Evolutionary conservation across 2,113 vertebrate genomes (phyloP).

Genomic region (Oreochromis spilurus): DNA sequence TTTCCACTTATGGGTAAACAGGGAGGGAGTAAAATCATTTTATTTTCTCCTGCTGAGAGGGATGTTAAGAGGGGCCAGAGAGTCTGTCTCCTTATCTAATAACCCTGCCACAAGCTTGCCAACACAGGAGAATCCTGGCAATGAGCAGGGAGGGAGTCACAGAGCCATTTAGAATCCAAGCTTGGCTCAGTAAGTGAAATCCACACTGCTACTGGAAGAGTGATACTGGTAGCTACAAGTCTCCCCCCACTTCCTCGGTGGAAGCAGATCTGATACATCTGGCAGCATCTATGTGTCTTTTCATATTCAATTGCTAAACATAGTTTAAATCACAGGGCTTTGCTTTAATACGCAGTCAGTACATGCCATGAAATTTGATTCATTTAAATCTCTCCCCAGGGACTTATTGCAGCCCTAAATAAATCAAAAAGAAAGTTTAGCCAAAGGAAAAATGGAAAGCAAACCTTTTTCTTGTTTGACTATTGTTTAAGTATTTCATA

Average conservation of each 20-base stretch:
- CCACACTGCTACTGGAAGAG: conserved; percentile 55
- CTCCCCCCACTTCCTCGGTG: conserved; percentile 35
- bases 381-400: conserved; percentile 39
- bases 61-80: conserved; percentile 67
- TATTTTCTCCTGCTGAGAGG: conserved; percentile 68
- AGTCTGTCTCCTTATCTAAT: conserved; percentile 74
- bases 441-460: neutral
- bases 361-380: conserved; percentile 48
- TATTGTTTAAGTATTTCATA: neutral
- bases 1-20: conserved; percentile 58
- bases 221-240: conserved; percentile 41
- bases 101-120: conserved; percentile 65
- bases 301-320: conserved; percentile 49
- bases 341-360: conserved; percentile 25
- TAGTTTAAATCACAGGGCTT: conserved; percentile 38
- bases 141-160: conserved; percentile 56
- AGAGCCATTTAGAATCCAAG: conserved; percentile 53
- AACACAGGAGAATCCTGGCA: conserved; percentile 63
- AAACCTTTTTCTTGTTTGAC: neutral
- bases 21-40: conserved; percentile 60
- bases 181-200: conserved; percentile 61
- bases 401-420: conserved; percentile 17
- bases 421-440: neutral
- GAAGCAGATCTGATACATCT: conserved; percentile 51
- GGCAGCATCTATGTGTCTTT: conserved; percentile 44